Percentiles rank a stretch among this genome's conserved stretches.
phyloP scores from a whole-genome alignment of 1,140 invertebrate genomes.

The Orchesella cincta region DNA sequence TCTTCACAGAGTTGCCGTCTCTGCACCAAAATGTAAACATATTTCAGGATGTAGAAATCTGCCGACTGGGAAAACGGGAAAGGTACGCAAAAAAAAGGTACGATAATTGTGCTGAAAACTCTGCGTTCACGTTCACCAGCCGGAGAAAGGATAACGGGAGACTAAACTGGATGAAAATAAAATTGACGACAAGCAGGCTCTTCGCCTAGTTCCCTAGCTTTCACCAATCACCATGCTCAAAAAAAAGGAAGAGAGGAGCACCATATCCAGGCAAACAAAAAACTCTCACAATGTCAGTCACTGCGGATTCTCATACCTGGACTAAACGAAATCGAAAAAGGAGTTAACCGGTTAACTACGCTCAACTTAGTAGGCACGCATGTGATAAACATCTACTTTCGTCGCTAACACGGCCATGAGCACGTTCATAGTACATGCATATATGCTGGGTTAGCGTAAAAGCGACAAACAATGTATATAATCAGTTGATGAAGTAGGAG shows the following conservation, averaged over 20 bases:
- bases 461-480: too few species aligned
- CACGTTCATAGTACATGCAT: too few species aligned
- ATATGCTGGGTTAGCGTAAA: too few species aligned
- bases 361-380: not conserved
- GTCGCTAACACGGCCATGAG: too few species aligned
- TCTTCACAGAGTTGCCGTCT: too few species aligned
- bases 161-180: slow-evolving; percentile 9
- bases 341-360: slow-evolving; percentile 8
- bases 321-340: slow-evolving; percentile 6
- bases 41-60: too few species aligned
- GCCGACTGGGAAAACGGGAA: too few species aligned
- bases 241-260: not conserved
- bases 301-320: not conserved
- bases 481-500: too few species aligned
- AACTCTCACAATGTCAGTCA: not conserved
- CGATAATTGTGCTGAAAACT: too few species aligned
- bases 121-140: not conserved
- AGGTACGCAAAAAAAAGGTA: too few species aligned
- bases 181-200: not conserved
- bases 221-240: slow-evolving; percentile 10
- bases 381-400: not conserved
- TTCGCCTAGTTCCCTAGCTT: not conserved
- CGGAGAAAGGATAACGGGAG: not conserved
- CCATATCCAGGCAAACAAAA: not conserved
- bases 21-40: too few species aligned